Evolutionary conservation across 2,888 invertebrate genomes (phyloP).

Genomic region (Hypsopygia costalis): DNA sequence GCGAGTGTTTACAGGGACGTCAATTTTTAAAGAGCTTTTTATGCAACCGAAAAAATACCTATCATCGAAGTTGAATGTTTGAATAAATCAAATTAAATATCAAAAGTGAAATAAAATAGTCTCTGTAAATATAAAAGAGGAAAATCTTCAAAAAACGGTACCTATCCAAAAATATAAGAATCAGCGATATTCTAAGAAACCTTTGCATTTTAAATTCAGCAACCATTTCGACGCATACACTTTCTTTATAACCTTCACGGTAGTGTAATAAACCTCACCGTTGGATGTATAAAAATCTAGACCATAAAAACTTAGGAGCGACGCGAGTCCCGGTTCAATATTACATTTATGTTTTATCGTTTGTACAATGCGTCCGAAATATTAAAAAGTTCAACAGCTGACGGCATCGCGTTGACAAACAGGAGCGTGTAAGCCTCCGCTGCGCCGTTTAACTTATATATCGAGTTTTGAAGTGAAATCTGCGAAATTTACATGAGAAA

Average conservation of each 20-base stretch:
- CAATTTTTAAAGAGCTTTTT: too few relatives aligned
- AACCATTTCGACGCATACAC: conserved; percentile 1
- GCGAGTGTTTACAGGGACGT: neutral
- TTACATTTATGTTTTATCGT: conserved; percentile 11
- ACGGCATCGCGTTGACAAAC: conserved; percentile 23
- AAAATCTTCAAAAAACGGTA: too few relatives aligned
- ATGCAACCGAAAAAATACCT: too few relatives aligned
- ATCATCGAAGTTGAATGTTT: too few relatives aligned
- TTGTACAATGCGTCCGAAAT: conserved; percentile 10
- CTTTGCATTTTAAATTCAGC: conserved; percentile 4
- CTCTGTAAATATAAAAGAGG: too few relatives aligned
- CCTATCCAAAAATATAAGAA: too few relatives aligned
- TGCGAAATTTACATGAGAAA: conserved; percentile 71
- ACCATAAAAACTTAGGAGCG: conserved; percentile 8
- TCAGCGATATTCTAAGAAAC: neutral
- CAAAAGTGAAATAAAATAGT: too few relatives aligned
- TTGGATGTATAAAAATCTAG: conserved; percentile 7
- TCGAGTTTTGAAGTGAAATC: conserved; percentile 61
- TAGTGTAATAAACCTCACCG: conserved; percentile 2
- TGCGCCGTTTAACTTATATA: conserved; percentile 58
- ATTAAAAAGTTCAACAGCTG: conserved; percentile 16
- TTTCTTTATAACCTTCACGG: conserved; percentile 7
- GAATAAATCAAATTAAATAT: too few relatives aligned
- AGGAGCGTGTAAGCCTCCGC: conserved; percentile 29
- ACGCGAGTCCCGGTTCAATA: conserved; percentile 5